These are phyloP conservation scores for Leucophenga montana DNA, from an alignment of 2,888 invertebrate genomes.

Conservation along the genomic window DNA sequence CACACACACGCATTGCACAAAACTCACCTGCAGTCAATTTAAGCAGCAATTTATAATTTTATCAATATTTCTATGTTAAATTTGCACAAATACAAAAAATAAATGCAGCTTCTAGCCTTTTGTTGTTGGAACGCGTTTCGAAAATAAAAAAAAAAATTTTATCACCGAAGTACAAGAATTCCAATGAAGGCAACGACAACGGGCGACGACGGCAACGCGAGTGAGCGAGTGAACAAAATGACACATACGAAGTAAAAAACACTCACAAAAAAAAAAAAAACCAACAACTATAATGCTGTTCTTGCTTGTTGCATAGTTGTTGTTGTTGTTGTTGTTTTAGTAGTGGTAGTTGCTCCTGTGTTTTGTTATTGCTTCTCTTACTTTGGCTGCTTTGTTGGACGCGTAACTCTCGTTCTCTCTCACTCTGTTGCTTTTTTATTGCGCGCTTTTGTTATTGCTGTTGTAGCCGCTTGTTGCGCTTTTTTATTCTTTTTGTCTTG, in stretches of 20 bases:
- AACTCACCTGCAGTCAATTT: slow-evolving; percentile 11
- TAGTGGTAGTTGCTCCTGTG: too few relatives aligned
- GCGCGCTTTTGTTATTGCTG: too few relatives aligned
- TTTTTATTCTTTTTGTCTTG: too few relatives aligned
- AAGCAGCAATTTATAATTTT: too few relatives aligned
- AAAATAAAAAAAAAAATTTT: neutral
- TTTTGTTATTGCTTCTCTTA: too few relatives aligned
- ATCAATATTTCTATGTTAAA: neutral
- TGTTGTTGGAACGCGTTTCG: neutral
- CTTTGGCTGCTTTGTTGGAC: too few relatives aligned
- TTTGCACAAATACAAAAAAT: neutral
- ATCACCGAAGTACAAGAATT: slow-evolving; percentile 6
- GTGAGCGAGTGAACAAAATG: neutral
- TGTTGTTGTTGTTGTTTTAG: too few relatives aligned
- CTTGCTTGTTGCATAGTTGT: neutral
- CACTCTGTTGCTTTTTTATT: too few relatives aligned
- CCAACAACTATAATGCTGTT: neutral
- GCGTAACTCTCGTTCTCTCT: too few relatives aligned
- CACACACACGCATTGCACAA: neutral
- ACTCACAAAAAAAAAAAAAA: neutral
- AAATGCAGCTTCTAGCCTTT: neutral
- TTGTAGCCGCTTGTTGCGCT: too few relatives aligned
- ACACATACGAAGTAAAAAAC: neutral
- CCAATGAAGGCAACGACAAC: neutral
- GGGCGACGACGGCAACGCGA: neutral